Conservation (phyloP, 2,888 invertebrate species). For the Spilosoma lubricipeda region DNA sequence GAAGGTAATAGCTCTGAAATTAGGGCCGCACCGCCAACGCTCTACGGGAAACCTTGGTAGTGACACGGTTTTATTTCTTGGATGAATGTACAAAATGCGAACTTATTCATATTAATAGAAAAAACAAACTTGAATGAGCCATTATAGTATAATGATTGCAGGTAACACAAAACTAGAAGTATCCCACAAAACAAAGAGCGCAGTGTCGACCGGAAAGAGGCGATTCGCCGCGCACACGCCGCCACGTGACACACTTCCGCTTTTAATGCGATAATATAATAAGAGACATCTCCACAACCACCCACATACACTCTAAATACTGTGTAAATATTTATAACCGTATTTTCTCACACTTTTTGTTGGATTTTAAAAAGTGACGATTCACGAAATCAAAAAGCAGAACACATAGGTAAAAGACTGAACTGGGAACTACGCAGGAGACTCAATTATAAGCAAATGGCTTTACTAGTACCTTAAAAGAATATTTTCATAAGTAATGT, state of each 20-base stretch:
- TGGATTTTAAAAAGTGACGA: slow-evolving; percentile 30
- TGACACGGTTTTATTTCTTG: not conserved
- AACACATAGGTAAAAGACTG: not conserved
- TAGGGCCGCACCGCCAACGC: too few species aligned
- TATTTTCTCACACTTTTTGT: slow-evolving; percentile 67
- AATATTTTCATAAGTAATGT: not conserved
- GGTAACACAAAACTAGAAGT: slow-evolving; percentile 36
- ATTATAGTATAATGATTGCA: slow-evolving; percentile 33
- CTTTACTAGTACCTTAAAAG: not conserved
- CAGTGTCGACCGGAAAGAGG: slow-evolving; percentile 74
- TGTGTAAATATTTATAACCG: slow-evolving; percentile 57
- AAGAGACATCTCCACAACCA: slow-evolving; percentile 82
- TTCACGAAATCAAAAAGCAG: not conserved
- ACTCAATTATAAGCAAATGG: not conserved
- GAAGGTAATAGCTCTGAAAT: too few species aligned
- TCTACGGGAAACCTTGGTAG: too few species aligned
- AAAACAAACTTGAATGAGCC: not conserved
- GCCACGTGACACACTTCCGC: slow-evolving; percentile 80
- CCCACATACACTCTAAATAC: slow-evolving; percentile 67
- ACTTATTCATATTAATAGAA: not conserved
- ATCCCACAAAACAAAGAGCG: slow-evolving; percentile 43
- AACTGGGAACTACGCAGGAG: not conserved
- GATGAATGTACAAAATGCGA: not conserved
- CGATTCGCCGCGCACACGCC: slow-evolving; percentile 79
- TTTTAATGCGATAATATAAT: slow-evolving; percentile 83